phyloP scores from a whole-genome alignment of 2,888 invertebrate species.

The Junonia oenone region DNA sequence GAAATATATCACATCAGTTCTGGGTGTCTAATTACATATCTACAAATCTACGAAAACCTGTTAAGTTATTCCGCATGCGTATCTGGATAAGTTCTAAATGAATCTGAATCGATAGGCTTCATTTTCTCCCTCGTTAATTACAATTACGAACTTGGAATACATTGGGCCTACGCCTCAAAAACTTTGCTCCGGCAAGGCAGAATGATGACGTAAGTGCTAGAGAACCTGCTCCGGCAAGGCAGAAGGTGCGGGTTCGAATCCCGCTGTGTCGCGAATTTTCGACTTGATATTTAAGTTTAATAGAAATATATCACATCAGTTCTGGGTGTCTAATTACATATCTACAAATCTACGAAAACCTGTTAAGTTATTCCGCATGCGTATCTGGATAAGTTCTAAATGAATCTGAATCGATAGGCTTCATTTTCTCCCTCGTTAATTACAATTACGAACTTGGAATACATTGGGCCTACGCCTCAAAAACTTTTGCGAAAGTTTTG shows the following conservation, averaged over 20 bases:
- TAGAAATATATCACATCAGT: too few species aligned
- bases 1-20: too few species aligned
- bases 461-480: slow-evolving; percentile 17
- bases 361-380: too few species aligned
- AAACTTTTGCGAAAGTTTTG: slow-evolving; percentile 18
- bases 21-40: too few species aligned
- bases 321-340: too few species aligned
- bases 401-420: slow-evolving; percentile 10
- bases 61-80: too few species aligned
- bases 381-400: not conserved
- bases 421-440: slow-evolving; percentile 17
- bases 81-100: not conserved
- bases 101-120: slow-evolving; percentile 9
- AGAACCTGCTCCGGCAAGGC: too few species aligned
- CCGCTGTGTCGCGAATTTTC: too few species aligned
- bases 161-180: slow-evolving; percentile 18
- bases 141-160: slow-evolving; percentile 19
- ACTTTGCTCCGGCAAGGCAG: too few species aligned
- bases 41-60: not conserved
- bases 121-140: slow-evolving; percentile 18
- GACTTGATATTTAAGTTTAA: too few species aligned
- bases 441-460: slow-evolving; percentile 20
- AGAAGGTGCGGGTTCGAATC: too few species aligned
- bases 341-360: not conserved
- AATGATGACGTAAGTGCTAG: too few species aligned